These are phyloP conservation scores for Zootermopsis nevadensis DNA, from an alignment of 2,888 invertebrate genomes.

Conservation along the genomic window DNA sequence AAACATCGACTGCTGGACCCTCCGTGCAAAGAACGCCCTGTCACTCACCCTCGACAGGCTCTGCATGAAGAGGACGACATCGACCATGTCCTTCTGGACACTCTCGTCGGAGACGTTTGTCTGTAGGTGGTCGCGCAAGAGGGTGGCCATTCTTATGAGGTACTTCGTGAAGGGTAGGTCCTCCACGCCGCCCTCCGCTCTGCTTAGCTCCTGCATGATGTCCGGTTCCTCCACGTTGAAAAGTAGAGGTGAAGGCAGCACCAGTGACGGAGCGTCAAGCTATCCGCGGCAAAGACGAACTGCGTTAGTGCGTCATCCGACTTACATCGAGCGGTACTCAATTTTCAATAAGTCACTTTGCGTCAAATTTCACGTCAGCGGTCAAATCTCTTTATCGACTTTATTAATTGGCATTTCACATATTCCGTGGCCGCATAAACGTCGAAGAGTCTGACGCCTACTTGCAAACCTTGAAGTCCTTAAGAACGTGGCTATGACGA, in stretches of 20 bases:
- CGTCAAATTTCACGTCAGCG: too few species aligned
- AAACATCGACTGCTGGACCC: too few species aligned
- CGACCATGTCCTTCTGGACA: conserved; percentile 22
- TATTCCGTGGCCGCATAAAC: too few species aligned
- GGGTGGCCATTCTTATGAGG: conserved; percentile 27
- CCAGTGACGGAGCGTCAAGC: conserved; percentile 11
- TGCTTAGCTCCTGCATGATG: background rate
- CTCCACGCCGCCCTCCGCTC: background rate
- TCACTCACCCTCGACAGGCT: conserved; percentile 7
- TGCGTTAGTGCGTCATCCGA: too few species aligned
- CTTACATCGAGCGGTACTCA: too few species aligned
- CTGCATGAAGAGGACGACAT: conserved; percentile 36
- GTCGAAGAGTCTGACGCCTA: too few species aligned
- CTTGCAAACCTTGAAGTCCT: too few species aligned
- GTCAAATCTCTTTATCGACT: too few species aligned
- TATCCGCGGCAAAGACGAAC: background rate
- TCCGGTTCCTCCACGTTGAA: background rate
- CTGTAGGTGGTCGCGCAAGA: conserved; percentile 27
- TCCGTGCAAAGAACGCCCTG: too few species aligned
- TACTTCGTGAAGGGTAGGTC: conserved; percentile 22
- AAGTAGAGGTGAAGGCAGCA: conserved; percentile 4
- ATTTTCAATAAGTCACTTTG: too few species aligned
- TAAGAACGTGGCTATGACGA: too few species aligned
- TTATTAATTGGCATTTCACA: too few species aligned
- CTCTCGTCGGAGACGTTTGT: conserved; percentile 8